Conservation (phyloP, 2,797 vertebrate genomes). For the Varecia variegata region DNA sequence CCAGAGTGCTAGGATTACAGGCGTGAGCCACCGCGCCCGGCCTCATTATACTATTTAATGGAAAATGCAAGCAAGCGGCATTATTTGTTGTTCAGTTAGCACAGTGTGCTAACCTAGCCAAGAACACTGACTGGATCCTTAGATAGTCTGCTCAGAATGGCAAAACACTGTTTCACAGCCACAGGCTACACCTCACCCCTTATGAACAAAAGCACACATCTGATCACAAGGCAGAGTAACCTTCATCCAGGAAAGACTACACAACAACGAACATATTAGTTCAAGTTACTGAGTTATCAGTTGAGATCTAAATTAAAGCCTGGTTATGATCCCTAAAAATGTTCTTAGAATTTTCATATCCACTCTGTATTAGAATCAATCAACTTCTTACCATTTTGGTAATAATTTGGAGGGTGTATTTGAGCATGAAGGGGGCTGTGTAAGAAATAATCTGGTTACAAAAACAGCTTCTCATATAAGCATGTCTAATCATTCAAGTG, state of each 20-base stretch:
- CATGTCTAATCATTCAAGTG: slow-evolving; percentile 25
- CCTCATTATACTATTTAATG: not conserved
- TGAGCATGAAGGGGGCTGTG: not conserved
- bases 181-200: not conserved
- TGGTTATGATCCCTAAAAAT: not conserved
- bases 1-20: no score
- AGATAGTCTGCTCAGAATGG: not conserved
- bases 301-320: slow-evolving; percentile 35
- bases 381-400: slow-evolving; percentile 7
- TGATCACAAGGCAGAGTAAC: slow-evolving; percentile 21
- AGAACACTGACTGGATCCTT: not conserved
- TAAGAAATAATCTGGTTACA: slow-evolving; percentile 33
- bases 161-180: not conserved
- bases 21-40: no score
- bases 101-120: not conserved
- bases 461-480: slow-evolving; percentile 36
- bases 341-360: slow-evolving; percentile 38
- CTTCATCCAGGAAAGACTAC: slow-evolving; percentile 3
- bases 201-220: slow-evolving; percentile 11
- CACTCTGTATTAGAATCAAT: slow-evolving; percentile 26
- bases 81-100: not conserved
- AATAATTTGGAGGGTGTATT: slow-evolving; percentile 36
- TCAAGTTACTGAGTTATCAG: not conserved
- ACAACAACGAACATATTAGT: not conserved
- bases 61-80: not conserved